A percentile compares a stretch with the other conserved stretches of the same genome.
phyloP scores from a whole-genome alignment of 2,113 vertebrate genomes.

The Salvelinus fontinalis region DNA sequence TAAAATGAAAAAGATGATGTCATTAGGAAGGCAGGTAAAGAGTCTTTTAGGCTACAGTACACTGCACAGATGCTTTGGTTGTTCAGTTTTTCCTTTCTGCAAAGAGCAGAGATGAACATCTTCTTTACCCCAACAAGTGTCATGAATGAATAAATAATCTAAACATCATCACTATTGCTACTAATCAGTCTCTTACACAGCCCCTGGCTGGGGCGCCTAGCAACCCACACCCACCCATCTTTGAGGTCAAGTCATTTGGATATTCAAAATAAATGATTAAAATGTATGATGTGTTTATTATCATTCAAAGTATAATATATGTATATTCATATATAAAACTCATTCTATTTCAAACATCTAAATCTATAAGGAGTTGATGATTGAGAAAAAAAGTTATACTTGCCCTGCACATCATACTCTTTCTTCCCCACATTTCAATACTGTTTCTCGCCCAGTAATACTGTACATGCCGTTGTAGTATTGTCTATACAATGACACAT shows the following conservation, averaged over 20 bases:
- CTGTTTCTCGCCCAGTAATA: neutral
- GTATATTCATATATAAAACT: constrained; percentile 58
- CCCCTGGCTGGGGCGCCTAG: neutral
- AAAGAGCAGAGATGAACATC: constrained; percentile 25
- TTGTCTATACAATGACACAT: constrained; percentile 15
- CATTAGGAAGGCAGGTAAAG: constrained; percentile 44
- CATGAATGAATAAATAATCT: constrained; percentile 20
- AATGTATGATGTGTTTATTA: constrained; percentile 42
- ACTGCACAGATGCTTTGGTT: constrained; percentile 60
- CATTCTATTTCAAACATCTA: constrained; percentile 38
- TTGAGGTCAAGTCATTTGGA: constrained; percentile 53
- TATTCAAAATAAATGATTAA: constrained; percentile 38
- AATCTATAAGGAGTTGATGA: constrained; percentile 26
- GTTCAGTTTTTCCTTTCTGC: constrained; percentile 45
- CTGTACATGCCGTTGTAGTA: constrained; percentile 12
- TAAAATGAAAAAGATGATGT: constrained; percentile 16
- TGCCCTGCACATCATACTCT: constrained; percentile 11
- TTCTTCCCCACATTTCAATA: constrained; percentile 19
- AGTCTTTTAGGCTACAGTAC: constrained; percentile 38
- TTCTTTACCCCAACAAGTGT: constrained; percentile 37
- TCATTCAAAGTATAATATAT: constrained; percentile 58
- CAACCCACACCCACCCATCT: constrained; percentile 10
- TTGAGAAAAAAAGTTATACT: constrained; percentile 35
- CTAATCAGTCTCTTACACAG: constrained; percentile 23
- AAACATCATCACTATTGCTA: constrained; percentile 54